Evolutionary conservation across 2,888 invertebrate genomes (phyloP), one percentile per base, ranked within the genome.

Genomic region (Psylliodes chrysocephalus): DNA sequence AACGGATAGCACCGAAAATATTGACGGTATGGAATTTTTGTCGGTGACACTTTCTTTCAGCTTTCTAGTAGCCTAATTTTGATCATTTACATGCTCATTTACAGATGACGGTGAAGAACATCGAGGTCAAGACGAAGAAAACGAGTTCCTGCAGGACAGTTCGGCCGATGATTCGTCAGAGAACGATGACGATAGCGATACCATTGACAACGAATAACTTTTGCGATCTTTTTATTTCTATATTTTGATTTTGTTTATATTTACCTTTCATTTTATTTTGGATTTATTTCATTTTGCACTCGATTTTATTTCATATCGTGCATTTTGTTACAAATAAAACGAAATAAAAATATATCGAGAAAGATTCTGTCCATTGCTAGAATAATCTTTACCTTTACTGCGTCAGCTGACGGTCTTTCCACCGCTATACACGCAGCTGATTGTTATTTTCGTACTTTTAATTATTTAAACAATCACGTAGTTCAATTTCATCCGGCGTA

Each of bases 1-100:
- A 52, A 52, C 30, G 52, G 33, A 33, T 52, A 33, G 12, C 30
- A 15, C 15, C 33, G 30, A 33, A 52, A 52, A 30, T 52, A 30
- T 33, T 52, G 52, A 5, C 15, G 52, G 35, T 52, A 52, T n/a
- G n/a, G 22, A 49, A 49, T 49, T 49, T 49, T 49, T 22, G 49
- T 44, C 7, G 44, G 12, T 15, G n/a, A n/a, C n/a, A n/a, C n/a
- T 44, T 44, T 14, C 44, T 44, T 44, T 44, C 14, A 44, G 44
- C 44, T 44, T 44, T 14, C 44, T 44, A 44, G 44, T 44, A 44
- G 44, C 44, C 44, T 44, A 44, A 44, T 44, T 44, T 44, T 44
- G 44, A 44, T 44, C 44, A 44, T 44, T 44, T 17, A 15, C 44
- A 44, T 44, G 44, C 17, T 44, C 44, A 44, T 44, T 44, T 44